These are phyloP conservation scores for Lordiphosa stackelbergi DNA, from an alignment of 1,140 invertebrate genomes.

Conservation along the genomic window DNA sequence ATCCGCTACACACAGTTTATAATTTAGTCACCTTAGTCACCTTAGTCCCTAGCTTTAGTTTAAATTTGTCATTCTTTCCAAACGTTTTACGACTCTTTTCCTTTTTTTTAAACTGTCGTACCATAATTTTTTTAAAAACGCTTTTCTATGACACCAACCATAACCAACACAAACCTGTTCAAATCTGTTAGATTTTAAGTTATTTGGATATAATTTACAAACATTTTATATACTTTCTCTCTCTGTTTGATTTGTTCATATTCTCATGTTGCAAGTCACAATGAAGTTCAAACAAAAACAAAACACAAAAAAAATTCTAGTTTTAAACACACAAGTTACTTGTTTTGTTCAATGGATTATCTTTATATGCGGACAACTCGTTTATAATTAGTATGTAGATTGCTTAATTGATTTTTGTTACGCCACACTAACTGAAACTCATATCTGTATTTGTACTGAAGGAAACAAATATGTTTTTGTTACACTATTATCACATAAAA, in stretches of 20 bases:
- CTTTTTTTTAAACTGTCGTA: constrained; percentile 57
- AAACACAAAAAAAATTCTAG: constrained; percentile 21
- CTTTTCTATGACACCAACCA: constrained; percentile 34
- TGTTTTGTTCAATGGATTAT: constrained; percentile 70
- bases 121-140: constrained; percentile 37
- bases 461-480: constrained; percentile 61
- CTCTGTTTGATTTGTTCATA: constrained; percentile 68
- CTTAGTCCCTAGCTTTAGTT: constrained; percentile 42
- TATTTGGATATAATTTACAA: constrained; percentile 28
- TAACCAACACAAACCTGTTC: constrained; percentile 27
- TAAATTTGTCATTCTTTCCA: constrained; percentile 19
- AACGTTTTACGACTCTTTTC: constrained; percentile 52
- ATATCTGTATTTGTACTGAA: constrained; percentile 60
- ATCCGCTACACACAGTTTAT: constrained; percentile 22
- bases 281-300: constrained; percentile 47
- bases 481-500: constrained; percentile 16
- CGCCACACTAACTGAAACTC: constrained; percentile 23
- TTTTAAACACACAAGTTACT: constrained; percentile 54
- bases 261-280: constrained; percentile 66
- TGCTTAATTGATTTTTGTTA: constrained; percentile 47
- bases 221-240: constrained; percentile 43
- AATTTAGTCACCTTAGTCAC: constrained; percentile 25
- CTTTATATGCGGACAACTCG: constrained; percentile 27
- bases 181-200: constrained; percentile 26
- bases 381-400: constrained; percentile 41